Conservation (phyloP, 2,113 vertebrate genomes). For the Neolamprologus sp. region DNA sequence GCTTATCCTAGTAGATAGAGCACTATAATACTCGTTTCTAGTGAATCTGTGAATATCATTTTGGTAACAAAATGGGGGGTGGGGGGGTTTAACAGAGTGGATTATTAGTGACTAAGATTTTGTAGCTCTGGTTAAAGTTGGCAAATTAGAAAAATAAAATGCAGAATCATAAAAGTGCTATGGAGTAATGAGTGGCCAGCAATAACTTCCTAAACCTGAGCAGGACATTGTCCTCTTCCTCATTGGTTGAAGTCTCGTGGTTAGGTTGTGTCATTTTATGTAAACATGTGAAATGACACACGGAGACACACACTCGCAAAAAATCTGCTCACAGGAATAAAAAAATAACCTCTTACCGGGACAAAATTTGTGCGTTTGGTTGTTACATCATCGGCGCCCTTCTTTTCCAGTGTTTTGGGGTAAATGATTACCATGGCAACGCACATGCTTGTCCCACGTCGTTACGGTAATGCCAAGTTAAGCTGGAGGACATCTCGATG, state of each 20-base stretch:
- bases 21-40: conserved; percentile 7
- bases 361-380: conserved; percentile 67
- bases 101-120: not conserved
- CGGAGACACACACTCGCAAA: not conserved
- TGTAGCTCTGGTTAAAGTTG: not conserved
- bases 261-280: not conserved
- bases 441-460: conserved; percentile 57
- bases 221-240: not conserved
- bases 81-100: not conserved
- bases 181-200: not conserved
- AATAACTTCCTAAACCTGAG: not conserved
- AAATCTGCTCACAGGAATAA: not conserved
- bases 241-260: not conserved
- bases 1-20: not conserved
- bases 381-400: conserved; percentile 76
- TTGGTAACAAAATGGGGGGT: not conserved
- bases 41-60: conserved; percentile 3
- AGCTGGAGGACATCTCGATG: conserved; percentile 44
- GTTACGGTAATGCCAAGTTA: conserved; percentile 41
- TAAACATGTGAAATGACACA: not conserved
- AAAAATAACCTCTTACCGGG: conserved; percentile 69
- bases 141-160: not conserved
- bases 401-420: conserved; percentile 83
- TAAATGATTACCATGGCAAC: conserved; percentile 87
- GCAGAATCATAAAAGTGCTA: not conserved